Evolutionary conservation across 2,888 invertebrate species (phyloP), one percentile per base, ranked within the genome.

Genomic region (Odiellus spinosus): DNA sequence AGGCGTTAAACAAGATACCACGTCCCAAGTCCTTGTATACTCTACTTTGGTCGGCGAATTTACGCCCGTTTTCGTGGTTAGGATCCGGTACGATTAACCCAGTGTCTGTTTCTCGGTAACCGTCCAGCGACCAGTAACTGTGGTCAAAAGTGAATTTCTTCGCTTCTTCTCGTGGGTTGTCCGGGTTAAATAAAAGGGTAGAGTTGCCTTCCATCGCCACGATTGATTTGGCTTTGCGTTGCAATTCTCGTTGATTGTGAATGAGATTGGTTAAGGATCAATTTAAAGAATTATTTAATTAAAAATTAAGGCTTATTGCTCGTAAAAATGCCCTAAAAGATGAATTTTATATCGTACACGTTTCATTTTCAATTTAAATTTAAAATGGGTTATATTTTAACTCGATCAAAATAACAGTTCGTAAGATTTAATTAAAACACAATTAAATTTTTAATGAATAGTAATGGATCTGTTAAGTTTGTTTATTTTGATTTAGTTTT

Each of bases 111-210:
- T 67, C 66, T 38, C 64, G 67, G 56, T 59, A 70, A 2, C 73
- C 73, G 56, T 73, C 72, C 59, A 70, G 69, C 20, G 72, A 72
- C 74, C 74, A 74, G 57, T 73, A 74, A 52, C 70, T 68, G 60
- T 65, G 66, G 60, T 74, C 73, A 59, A 69, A 74, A 1, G 68
- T 63, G 58, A 73, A 74, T 50, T 64, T 62, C 50, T 66, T 67
- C 19, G 61, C 60, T 12, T 65, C 65, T 14, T 66, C 67, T 10
- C 57, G 57, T 0, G 56, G 49, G 34, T 63, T 63, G 4, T 62
- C 60, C 1, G 72, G 72, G 57, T 72, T 66, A 36, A 60, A 64
- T 39, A 73, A 63, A 19, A 57, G 58, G 2, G 72, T 72, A 1
- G 62, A 60, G 3, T 62, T 56, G 1, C 66, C 67, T 40, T 64